Conservation (phyloP, 1,140 invertebrate genomes). For the Cheumatopsyche charites region DNA sequence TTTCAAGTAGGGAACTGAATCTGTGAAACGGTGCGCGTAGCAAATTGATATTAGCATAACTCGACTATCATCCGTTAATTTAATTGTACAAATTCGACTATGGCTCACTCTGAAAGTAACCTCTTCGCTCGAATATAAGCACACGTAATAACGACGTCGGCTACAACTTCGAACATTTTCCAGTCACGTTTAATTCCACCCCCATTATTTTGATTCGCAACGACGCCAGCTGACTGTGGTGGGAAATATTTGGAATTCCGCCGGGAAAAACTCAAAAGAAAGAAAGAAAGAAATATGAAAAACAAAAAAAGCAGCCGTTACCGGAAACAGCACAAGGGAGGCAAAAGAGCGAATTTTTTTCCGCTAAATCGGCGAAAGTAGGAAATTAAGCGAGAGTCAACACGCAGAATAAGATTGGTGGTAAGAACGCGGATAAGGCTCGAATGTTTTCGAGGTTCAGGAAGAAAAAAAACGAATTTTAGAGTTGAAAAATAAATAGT, state of each 20-base stretch:
- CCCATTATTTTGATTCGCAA: slow-evolving; percentile 29
- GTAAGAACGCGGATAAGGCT: slow-evolving; percentile 2
- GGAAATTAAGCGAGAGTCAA: slow-evolving; percentile 23
- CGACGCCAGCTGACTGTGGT: too few species aligned
- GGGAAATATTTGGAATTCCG: slow-evolving; percentile 2
- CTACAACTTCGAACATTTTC: slow-evolving; percentile 11
- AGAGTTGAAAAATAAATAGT: too few species aligned
- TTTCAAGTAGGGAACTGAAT: neutral
- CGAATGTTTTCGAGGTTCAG: neutral
- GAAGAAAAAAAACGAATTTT: neutral
- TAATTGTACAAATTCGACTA: slow-evolving; percentile 20
- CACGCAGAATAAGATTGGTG: slow-evolving; percentile 16
- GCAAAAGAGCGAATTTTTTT: neutral
- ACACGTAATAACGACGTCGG: neutral
- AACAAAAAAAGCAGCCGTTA: neutral
- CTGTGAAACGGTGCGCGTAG: neutral
- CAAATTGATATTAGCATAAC: slow-evolving; percentile 28
- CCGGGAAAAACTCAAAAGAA: neutral
- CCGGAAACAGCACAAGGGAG: neutral
- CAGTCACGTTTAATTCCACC: slow-evolving; percentile 28
- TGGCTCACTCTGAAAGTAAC: slow-evolving; percentile 13
- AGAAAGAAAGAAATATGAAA: too few species aligned
- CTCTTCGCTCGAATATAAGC: neutral
- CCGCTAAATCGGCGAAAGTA: neutral
- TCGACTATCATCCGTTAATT: slow-evolving; percentile 28